Conservation (phyloP, 2,113 vertebrate genomes). For the Callocephalon fimbriatum region DNA sequence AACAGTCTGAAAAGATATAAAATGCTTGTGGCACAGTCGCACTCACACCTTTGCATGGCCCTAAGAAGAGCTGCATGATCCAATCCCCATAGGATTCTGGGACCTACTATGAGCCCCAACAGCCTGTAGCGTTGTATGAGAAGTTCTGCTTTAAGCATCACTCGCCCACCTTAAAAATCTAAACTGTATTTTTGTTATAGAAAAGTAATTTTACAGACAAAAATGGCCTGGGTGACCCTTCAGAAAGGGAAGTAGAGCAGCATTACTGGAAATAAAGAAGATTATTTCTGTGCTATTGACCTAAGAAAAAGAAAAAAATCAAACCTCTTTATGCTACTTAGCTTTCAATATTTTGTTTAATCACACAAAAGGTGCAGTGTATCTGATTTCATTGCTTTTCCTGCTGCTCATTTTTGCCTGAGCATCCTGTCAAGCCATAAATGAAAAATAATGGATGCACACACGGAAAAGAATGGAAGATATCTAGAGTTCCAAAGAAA, state of each 20-base stretch:
- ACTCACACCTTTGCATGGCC: not conserved
- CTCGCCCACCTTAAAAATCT: not conserved
- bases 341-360: not conserved
- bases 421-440: not conserved
- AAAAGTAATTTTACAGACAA: not conserved
- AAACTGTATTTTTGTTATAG: not conserved
- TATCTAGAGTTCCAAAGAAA: not conserved
- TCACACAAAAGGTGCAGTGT: not conserved
- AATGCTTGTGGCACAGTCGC: not conserved
- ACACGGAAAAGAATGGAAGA: not conserved
- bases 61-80: not conserved
- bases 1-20: slow-evolving; percentile 17
- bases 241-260: not conserved
- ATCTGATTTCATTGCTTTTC: not conserved
- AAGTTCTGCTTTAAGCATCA: not conserved
- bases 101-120: rapidly evolving
- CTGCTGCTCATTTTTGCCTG: not conserved
- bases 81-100: not conserved
- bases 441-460: not conserved
- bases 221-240: not conserved
- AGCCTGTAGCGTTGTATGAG: not conserved
- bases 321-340: not conserved
- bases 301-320: not conserved
- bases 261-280: not conserved
- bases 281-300: not conserved